Conservation (phyloP, 2,797 vertebrate species). For the Geotrypetes seraphini region DNA sequence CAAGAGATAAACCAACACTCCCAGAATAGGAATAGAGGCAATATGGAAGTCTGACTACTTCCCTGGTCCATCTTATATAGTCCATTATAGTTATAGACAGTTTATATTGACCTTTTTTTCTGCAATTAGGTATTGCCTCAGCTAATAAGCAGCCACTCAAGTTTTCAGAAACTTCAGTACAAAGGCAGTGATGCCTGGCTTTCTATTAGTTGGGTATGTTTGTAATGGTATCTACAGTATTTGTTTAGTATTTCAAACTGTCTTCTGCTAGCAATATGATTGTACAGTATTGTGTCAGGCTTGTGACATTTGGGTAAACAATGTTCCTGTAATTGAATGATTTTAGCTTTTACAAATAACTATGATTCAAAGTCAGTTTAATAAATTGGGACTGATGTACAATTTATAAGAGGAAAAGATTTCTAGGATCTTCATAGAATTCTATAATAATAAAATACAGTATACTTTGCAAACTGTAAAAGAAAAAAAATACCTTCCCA, state of each 20-base stretch:
- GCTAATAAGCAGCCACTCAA: constrained; percentile 49
- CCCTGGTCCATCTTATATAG: constrained; percentile 20
- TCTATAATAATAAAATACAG: constrained; percentile 41
- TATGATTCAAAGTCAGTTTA: constrained; percentile 44
- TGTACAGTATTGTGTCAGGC: constrained; percentile 76
- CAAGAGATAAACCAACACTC: neutral
- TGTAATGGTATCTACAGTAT: constrained; percentile 67
- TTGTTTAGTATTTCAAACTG: constrained; percentile 77
- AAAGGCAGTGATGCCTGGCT: constrained; percentile 47
- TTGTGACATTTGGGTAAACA: constrained; percentile 74
- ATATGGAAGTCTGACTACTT: neutral
- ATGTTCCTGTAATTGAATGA: constrained; percentile 73
- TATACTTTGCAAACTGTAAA: constrained; percentile 45
- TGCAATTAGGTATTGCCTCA: constrained; percentile 50
- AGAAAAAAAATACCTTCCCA: constrained; percentile 62
- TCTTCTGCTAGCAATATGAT: constrained; percentile 86
- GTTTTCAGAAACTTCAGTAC: constrained; percentile 42
- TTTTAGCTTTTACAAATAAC: constrained; percentile 71
- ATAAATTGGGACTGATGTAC: constrained; percentile 40
- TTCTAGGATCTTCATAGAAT: constrained; percentile 51
- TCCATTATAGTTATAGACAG: constrained; percentile 29
- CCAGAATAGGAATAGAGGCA: neutral
- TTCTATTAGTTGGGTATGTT: constrained; percentile 68
- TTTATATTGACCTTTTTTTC: constrained; percentile 38
- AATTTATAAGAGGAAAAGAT: constrained; percentile 47